Base-by-base conservation (phyloP, 2,888 invertebrate genomes). In the Callyntrura sp. region DNA sequence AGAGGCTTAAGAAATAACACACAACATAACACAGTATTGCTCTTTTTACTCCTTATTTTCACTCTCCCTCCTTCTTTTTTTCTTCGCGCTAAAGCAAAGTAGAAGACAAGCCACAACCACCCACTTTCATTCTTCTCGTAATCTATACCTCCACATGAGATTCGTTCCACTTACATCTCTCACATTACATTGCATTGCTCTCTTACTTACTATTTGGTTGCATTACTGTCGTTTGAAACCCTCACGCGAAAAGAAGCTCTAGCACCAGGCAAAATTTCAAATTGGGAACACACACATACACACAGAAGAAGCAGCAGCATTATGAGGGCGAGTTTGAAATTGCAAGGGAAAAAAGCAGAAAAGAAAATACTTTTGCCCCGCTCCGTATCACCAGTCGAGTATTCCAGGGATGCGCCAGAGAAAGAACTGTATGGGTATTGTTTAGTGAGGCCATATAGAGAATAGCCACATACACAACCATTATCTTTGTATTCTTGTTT, bases 61-160 rank as follows among this genome's bases (percentile, higher is more conserved):
- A 48, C 9, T 45, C 43, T 25, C 12, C 12, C 55, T 28, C 17
- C 9, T 17, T 23, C 23, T 48, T 65, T 65, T 20, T 57, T 43
- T 35, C 6, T 35, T 17, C 17, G 17, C 73, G 25, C 45, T 14
- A 62, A 28, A 62, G 35, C 28, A 60, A 43, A 84, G 70, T 14
- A 79, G 43, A 8, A 82, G 60, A 62, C 65, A 85, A 90, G 89
- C 89, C 85, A 55, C 79, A 90, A 73, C 85, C 89, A 85, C 73
- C 85, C 70, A 88, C 83, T 83, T 60, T 70, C 65, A 68, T 68
- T 68, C 79, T 55, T 68, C 20, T 25, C n/a, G 78, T 78, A 88
- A 88, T 84, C 88, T 88, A 88, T 88, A 84, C 84, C 55, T 84
- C 70, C 65, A 84, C 88, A 78, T 45, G 65, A 86, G 85, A 79